Evolutionary conservation across 2,797 vertebrate species (phyloP), one percentile per base, ranked within the genome.

Genomic region (Chelidonichthys spinosus): DNA sequence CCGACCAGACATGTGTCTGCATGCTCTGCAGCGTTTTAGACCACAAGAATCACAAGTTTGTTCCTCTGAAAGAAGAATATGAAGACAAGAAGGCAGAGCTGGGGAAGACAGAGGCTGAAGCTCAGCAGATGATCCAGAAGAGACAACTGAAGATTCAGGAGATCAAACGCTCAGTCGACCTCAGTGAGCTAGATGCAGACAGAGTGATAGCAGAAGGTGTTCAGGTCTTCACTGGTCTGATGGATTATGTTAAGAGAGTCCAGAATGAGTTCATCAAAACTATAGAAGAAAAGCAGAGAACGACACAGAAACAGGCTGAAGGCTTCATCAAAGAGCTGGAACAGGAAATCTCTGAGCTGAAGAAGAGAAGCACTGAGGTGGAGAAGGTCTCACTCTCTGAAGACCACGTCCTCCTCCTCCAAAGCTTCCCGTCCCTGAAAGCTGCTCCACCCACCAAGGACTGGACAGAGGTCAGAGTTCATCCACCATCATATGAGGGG

Each of bases 141-240:
- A 25, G 25, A 25, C 25, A 2, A 25, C 25, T 1, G 25, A 25
- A 25, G 25, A 25, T 25, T 25, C 25, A 25, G 25, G 25, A 25
- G 25, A 25, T 25, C 25, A 25, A 25, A 25, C 25, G 25, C 25
- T 25, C 25, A 25, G 25, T 25, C 25, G 25, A 25, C 25, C 25
- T 25, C 25, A 25, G 25, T 6, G 4, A 66, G 4, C 14, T 54
- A 54, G 3, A 42, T 35, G 35, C 63, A 43, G 25, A 43, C 9
- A 54, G 25, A 66, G 37, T n/a, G 63, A 54, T 7, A 54, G 50
- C 15, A 54, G 37, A 66, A 43, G 39, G 63, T 35, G 39, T 66
- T 43, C 25, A 33, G 15, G 14, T 43, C 39, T 66, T 54, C 15
- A 66, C 50, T 7, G 2, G 6, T 35, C 39, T 66, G 53, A 68